Conservation (phyloP, 2,797 vertebrate genomes). For the Trachurus trachurus region DNA sequence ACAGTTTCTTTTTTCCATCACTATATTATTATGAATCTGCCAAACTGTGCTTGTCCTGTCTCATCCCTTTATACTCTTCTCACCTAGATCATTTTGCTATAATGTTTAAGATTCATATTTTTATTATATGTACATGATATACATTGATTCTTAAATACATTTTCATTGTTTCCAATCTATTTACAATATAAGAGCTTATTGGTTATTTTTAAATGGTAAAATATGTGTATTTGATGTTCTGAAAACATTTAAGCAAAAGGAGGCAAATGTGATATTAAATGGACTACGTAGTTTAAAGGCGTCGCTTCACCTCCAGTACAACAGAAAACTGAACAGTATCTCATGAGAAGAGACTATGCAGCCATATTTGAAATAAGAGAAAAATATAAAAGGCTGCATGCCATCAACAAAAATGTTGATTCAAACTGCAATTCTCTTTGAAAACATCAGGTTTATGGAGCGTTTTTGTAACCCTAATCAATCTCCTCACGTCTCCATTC, state of each 20-base stretch:
- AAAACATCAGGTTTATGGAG: constrained; percentile 44
- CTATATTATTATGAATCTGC: constrained; percentile 40
- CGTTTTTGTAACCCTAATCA: constrained; percentile 63
- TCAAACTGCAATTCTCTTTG: constrained; percentile 40
- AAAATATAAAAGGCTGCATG: constrained; percentile 41
- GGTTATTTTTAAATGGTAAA: constrained; percentile 76
- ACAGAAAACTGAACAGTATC: constrained; percentile 29
- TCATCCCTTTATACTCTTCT: constrained; percentile 58
- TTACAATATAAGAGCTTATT: constrained; percentile 89
- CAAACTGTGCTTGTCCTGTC: constrained; percentile 43
- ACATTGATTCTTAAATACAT: constrained; percentile 88
- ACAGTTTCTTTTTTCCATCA: constrained; percentile 18
- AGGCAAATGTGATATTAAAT: constrained; percentile 58
- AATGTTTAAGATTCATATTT: constrained; percentile 74
- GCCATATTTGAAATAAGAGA: constrained; percentile 40
- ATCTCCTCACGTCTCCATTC: constrained; percentile 55
- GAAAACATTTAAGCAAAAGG: constrained; percentile 61
- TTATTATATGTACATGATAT: constrained; percentile 88
- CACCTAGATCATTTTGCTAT: constrained; percentile 68
- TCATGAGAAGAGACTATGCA: constrained; percentile 42
- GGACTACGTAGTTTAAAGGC: constrained; percentile 51
- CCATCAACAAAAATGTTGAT: constrained; percentile 36
- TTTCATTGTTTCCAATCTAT: constrained; percentile 83
- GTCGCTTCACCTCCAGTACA: constrained; percentile 29
- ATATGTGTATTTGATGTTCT: constrained; percentile 68